phyloP scores from a whole-genome alignment of 1,140 invertebrate genomes.

The Bilobella aurantiaca region DNA sequence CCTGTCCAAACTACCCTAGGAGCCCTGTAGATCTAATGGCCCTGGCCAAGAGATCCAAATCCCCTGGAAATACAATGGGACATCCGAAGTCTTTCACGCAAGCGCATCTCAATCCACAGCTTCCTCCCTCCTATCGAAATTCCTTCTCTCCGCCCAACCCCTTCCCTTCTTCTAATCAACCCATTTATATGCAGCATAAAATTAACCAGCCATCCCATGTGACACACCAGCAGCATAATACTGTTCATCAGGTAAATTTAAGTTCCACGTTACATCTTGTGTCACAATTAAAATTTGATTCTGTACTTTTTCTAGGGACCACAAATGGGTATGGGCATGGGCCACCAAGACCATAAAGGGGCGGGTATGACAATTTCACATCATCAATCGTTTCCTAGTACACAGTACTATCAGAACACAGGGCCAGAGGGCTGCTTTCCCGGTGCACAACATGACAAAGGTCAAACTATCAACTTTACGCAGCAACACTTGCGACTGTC shows the following conservation, averaged over 20 bases:
- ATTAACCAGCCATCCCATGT: not conserved
- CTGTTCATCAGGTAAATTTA: not conserved
- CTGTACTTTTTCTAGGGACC: not conserved
- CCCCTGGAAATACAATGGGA: not conserved
- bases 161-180: not conserved
- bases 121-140: not conserved
- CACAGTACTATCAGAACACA: conserved; percentile 2
- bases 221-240: not conserved
- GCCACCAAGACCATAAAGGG: not conserved
- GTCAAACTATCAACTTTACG: conserved; percentile 34
- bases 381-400: not conserved
- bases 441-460: conserved; percentile 7
- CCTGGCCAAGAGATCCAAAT: not conserved
- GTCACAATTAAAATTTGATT: not conserved
- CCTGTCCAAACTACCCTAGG: not conserved
- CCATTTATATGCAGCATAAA: not conserved
- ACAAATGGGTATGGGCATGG: not conserved
- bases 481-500: conserved; percentile 31
- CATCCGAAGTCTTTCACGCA: conserved; percentile 1
- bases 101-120: not conserved
- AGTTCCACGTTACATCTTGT: not conserved
- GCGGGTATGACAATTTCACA: not conserved
- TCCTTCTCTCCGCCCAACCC: not conserved
- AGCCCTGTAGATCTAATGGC: not conserved
- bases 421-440: conserved; percentile 11